Evolutionary conservation across 2,113 vertebrate species (phyloP).

Genomic region (Polyodon spathula): DNA sequence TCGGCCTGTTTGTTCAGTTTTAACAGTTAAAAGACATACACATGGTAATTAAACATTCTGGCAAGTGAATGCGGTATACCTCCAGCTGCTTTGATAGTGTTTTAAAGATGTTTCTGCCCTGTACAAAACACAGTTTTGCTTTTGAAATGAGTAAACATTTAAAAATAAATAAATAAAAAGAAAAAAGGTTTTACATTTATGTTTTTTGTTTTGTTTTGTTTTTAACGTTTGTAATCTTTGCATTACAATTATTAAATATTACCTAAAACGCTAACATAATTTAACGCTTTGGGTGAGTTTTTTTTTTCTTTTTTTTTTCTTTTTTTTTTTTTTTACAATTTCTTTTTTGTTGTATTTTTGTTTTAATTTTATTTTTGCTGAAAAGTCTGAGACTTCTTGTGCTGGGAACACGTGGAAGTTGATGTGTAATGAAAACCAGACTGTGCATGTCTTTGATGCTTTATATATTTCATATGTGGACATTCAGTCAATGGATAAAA

Average conservation of each 20-base stretch:
- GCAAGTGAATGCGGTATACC: too few species aligned
- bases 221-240: too few species aligned
- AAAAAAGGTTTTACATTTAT: constrained; percentile 42
- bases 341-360: constrained; percentile 33
- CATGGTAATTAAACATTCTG: too few species aligned
- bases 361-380: constrained; percentile 45
- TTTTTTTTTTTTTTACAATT: constrained; percentile 36
- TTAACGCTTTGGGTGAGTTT: constrained; percentile 56
- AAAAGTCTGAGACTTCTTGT: constrained; percentile 50
- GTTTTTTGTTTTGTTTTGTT: constrained; percentile 31
- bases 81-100: too few species aligned
- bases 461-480: constrained; percentile 67
- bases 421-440: constrained; percentile 50
- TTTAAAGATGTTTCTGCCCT: too few species aligned
- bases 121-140: too few species aligned
- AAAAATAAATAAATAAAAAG: constrained; percentile 19
- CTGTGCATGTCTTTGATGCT: constrained; percentile 68
- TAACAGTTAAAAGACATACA: too few species aligned
- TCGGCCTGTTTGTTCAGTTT: too few species aligned
- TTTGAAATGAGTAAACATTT: too few species aligned
- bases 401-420: constrained; percentile 58
- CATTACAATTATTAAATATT: constrained; percentile 55
- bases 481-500: constrained; percentile 64
- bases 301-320: constrained; percentile 30
- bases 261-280: constrained; percentile 54